A percentile compares a stretch with the other conserved stretches of the same genome.
Conservation (phyloP, 2,888 invertebrate species). For the Agrochola macilenta region DNA sequence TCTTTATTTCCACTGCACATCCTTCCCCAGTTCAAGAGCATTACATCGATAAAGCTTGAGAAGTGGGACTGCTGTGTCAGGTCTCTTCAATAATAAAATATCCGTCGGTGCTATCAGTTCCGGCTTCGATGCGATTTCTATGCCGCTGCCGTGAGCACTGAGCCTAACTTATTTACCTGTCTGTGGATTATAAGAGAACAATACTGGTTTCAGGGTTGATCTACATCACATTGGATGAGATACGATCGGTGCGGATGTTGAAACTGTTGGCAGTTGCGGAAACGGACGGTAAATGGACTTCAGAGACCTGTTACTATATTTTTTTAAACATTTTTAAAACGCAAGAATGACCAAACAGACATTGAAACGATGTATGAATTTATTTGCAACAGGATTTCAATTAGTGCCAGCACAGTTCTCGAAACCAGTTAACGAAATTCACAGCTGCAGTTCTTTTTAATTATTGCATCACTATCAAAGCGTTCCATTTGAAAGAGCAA, state of each 20-base stretch:
- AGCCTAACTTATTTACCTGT: slow-evolving; percentile 58
- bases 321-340: no score
- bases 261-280: slow-evolving; percentile 46
- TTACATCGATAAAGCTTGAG: slow-evolving; percentile 36
- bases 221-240: slow-evolving; percentile 36
- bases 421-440: slow-evolving; percentile 52
- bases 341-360: slow-evolving; percentile 1
- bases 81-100: slow-evolving; percentile 62
- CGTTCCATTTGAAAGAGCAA: slow-evolving; percentile 33
- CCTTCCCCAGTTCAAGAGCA: slow-evolving; percentile 23
- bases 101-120: slow-evolving; percentile 57
- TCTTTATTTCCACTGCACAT: slow-evolving; percentile 32
- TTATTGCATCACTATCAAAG: slow-evolving; percentile 51
- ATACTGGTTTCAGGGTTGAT: slow-evolving; percentile 60
- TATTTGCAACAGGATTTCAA: slow-evolving; percentile 36
- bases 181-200: slow-evolving; percentile 50
- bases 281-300: slow-evolving; percentile 25
- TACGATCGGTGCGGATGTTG: slow-evolving; percentile 47
- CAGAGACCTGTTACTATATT: background rate
- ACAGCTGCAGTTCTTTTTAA: slow-evolving; percentile 53
- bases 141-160: slow-evolving; percentile 34
- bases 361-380: slow-evolving; percentile 17
- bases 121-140: slow-evolving; percentile 62
- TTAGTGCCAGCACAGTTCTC: slow-evolving; percentile 50
- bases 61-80: slow-evolving; percentile 37